Evolutionary conservation across 2,797 vertebrate genomes (phyloP).

Genomic region (Agapornis canus): DNA sequence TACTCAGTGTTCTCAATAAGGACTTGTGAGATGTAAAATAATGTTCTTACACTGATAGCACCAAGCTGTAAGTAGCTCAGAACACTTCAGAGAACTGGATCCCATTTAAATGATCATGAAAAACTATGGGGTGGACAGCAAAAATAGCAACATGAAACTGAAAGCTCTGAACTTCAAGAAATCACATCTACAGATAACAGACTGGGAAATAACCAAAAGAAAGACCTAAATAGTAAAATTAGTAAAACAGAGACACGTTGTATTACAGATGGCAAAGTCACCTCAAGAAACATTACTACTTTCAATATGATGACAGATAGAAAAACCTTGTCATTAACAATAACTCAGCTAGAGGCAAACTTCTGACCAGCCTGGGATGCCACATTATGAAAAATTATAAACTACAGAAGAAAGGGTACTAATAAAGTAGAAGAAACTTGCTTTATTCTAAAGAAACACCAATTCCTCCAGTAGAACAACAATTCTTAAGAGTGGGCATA

Average conservation of each 20-base stretch:
- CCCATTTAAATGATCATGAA: not conserved
- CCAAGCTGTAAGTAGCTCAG: not conserved
- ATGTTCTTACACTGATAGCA: not conserved
- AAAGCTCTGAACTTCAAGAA: not conserved
- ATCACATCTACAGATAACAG: not conserved
- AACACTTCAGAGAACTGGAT: not conserved
- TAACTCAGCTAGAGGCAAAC: not conserved
- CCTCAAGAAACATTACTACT: not conserved
- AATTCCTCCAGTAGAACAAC: not conserved
- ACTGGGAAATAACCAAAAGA: not conserved
- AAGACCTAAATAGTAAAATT: not conserved
- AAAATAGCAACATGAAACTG: not conserved
- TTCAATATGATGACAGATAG: not conserved
- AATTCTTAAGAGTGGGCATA: not conserved
- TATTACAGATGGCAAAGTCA: not conserved
- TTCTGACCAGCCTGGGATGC: not conserved
- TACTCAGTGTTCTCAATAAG: not conserved
- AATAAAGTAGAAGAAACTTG: not conserved
- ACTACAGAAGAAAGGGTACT: not conserved
- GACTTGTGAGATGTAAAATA: not conserved
- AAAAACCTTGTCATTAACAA: not conserved
- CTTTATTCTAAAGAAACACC: not conserved
- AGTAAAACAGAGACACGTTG: not conserved
- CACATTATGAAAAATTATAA: not conserved
- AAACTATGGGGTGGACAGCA: not conserved